Evolutionary conservation across 2,888 invertebrate species (phyloP).

Genomic region (Cheilosia urbana): DNA sequence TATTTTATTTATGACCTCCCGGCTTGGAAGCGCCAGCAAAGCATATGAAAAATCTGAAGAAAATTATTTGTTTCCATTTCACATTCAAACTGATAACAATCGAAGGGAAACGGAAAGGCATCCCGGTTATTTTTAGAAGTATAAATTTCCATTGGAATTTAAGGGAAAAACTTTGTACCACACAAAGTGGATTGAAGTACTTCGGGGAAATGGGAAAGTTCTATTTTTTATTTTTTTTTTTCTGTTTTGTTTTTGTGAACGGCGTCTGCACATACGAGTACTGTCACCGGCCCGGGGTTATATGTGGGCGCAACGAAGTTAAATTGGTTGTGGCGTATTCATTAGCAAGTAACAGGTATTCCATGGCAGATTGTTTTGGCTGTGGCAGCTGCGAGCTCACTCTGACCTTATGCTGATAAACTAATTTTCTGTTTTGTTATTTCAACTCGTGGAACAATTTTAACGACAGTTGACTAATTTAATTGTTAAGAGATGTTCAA

Average conservation of each 20-base stretch:
- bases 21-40: neutral
- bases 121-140: conserved; percentile 44
- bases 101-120: neutral
- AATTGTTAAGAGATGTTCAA: neutral
- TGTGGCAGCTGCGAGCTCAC: neutral
- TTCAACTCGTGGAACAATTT: neutral
- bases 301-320: neutral
- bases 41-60: neutral
- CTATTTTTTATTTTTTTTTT: neutral
- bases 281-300: neutral
- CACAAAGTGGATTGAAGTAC: conserved; percentile 11
- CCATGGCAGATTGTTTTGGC: neutral
- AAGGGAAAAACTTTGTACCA: conserved; percentile 14
- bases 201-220: conserved; percentile 32
- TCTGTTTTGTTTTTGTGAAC: neutral
- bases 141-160: conserved; percentile 31
- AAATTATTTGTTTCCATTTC: conserved; percentile 12
- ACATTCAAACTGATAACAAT: conserved; percentile 8
- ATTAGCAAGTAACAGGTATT: conserved; percentile 31
- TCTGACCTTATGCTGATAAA: conserved; percentile 2
- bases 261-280: neutral
- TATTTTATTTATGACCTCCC: conserved; percentile 23
- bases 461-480: neutral
- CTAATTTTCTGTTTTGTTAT: neutral
- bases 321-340: conserved; percentile 7